A percentile compares a stretch with the other conserved stretches of the same genome.
Conservation (phyloP, 2,797 vertebrate species). For the Pseudochirops cupreus region DNA sequence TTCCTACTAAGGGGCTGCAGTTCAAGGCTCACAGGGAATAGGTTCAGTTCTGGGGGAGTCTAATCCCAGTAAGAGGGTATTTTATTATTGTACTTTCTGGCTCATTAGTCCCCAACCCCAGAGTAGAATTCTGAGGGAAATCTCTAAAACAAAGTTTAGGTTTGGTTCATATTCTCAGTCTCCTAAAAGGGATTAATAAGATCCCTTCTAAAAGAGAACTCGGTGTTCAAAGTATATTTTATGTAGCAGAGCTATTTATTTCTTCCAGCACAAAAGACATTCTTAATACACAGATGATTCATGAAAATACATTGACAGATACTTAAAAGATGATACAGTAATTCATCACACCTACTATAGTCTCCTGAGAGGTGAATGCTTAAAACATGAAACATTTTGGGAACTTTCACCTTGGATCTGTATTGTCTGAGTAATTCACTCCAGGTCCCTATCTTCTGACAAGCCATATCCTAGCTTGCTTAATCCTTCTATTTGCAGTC, state of each 20-base stretch:
- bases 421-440: background rate
- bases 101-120: background rate
- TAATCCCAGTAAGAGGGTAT: background rate
- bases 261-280: background rate
- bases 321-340: background rate
- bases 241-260: background rate
- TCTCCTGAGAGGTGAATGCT: background rate
- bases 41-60: background rate
- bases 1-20: background rate
- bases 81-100: background rate
- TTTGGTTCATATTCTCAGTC: background rate
- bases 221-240: background rate
- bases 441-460: background rate
- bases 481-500: background rate
- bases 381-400: background rate
- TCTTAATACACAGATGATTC: background rate
- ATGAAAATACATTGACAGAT: background rate
- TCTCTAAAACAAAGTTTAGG: background rate
- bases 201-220: background rate
- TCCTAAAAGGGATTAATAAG: background rate
- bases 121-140: background rate
- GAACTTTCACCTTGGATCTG: background rate
- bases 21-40: background rate
- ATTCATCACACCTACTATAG: background rate
- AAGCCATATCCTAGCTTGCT: background rate